Percentiles rank a stretch among this genome's conserved stretches.
Evolutionary conservation across 2,888 invertebrate species (phyloP).

Genomic region (Drosophila dives): DNA sequence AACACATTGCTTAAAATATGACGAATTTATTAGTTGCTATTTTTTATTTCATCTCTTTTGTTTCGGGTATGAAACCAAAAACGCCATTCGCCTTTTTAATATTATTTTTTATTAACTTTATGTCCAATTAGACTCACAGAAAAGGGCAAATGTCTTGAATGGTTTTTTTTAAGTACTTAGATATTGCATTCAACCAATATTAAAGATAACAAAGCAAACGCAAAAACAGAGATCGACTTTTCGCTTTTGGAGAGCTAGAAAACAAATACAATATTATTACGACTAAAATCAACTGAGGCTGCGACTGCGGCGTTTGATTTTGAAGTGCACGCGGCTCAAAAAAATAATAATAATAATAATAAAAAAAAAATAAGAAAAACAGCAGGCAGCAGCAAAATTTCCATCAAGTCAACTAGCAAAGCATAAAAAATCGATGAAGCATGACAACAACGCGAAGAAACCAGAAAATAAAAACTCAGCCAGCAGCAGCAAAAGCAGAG

Average conservation of each 20-base stretch:
- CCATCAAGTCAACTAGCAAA: constrained; percentile 68
- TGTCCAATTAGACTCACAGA: too few species aligned
- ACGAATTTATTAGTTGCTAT: too few species aligned
- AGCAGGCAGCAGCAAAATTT: constrained; percentile 35
- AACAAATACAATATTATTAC: constrained; percentile 66
- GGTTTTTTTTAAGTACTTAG: constrained; percentile 26
- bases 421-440: constrained; percentile 73
- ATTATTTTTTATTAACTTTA: background rate
- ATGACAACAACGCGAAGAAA: constrained; percentile 61
- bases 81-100: background rate
- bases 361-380: constrained; percentile 5
- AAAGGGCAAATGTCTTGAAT: too few species aligned
- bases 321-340: constrained; percentile 46
- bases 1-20: background rate
- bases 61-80: too few species aligned
- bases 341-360: background rate
- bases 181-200: constrained; percentile 69
- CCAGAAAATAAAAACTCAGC: constrained; percentile 35
- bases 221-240: constrained; percentile 32
- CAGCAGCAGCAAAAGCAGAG: constrained; percentile 32
- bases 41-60: too few species aligned
- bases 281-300: constrained; percentile 44
- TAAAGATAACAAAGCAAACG: constrained; percentile 57
- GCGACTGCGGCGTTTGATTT: constrained; percentile 26
- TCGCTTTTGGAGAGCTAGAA: constrained; percentile 32